Evolutionary conservation across 2,888 invertebrate genomes (phyloP).

Genomic region (Podotricha telesiphe): DNA sequence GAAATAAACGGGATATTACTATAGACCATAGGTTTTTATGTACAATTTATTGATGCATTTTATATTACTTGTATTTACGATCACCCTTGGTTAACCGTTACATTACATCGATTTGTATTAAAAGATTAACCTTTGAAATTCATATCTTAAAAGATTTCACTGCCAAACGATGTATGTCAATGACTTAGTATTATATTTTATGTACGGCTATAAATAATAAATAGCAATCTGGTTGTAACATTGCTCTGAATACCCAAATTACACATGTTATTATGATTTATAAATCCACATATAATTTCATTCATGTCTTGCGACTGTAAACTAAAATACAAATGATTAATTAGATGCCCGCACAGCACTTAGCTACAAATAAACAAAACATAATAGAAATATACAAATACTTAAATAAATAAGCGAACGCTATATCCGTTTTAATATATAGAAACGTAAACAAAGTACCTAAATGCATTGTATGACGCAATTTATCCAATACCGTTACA

Average conservation of each 20-base stretch:
- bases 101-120: conserved; percentile 34
- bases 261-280: conserved; percentile 24
- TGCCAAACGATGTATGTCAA: conserved; percentile 64
- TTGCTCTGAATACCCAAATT: conserved; percentile 45
- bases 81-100: conserved; percentile 37
- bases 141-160: conserved; percentile 45
- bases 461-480: conserved; percentile 30
- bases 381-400: conserved; percentile 23
- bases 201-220: conserved; percentile 61
- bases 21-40: conserved; percentile 3
- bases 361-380: conserved; percentile 21
- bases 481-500: conserved; percentile 8
- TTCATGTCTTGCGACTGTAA: neutral
- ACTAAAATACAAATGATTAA: conserved; percentile 4
- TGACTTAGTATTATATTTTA: conserved; percentile 67
- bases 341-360: conserved; percentile 11
- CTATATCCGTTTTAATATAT: conserved; percentile 14
- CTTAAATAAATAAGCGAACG: conserved; percentile 13
- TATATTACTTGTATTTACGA: conserved; percentile 35
- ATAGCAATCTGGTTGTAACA: conserved; percentile 45
- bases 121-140: conserved; percentile 42
- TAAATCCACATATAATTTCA: conserved; percentile 17
- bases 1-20: neutral
- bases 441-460: conserved; percentile 24
- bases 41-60: conserved; percentile 7